Evolutionary conservation across 1,140 invertebrate genomes (phyloP), one percentile per base, ranked within the genome.

Genomic region (Bombus confusus): DNA sequence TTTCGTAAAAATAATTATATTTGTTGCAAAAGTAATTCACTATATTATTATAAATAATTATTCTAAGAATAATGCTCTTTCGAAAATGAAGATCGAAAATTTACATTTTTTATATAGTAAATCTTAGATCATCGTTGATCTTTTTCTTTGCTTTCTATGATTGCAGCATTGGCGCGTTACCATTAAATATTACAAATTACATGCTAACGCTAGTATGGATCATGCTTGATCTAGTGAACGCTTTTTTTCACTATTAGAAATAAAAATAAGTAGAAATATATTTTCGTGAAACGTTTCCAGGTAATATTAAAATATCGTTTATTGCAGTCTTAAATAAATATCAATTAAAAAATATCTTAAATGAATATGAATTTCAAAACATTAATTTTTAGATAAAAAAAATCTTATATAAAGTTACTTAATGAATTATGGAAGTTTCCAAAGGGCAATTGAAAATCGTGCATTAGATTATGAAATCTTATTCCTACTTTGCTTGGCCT

Each of bases 381-480:
- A 22, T 31, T 43, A 43, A 73, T 31, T 43, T n/a, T 73, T 47
- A 39, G 3, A 12, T 43, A 31, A 12, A 41, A 72, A 25, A 72
- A 41, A 71, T 8, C 5, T 68, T 9, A 25, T 22, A 69, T 9
- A 39, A 37, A 8, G 0, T n/a, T 72, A 13, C 1, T 25, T 31
- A 31, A 77, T 39, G 59, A 43, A 66, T 79, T 59, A 43, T 10
- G 31, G 25, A 75, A 47, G 31, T 47, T 66, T n/a, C 22, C 10
- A 18, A 72, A 25, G 15, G 8, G 2, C 47, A 22, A 72, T 81
- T 72, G 31, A 41, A 62, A 62, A 59, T 75, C 25, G 47, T 52
- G n/a, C 8, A 57, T 69, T 43, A 37, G 34, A 77, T 86, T 83
- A 64, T 71, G 57, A 86, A 83, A 86, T 57, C 28, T 83, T 78